Percentiles rank a stretch among this genome's conserved stretches.
These are phyloP conservation scores for Ectemnius lituratus DNA, from an alignment of 2,888 invertebrate species.

Conservation along the genomic window DNA sequence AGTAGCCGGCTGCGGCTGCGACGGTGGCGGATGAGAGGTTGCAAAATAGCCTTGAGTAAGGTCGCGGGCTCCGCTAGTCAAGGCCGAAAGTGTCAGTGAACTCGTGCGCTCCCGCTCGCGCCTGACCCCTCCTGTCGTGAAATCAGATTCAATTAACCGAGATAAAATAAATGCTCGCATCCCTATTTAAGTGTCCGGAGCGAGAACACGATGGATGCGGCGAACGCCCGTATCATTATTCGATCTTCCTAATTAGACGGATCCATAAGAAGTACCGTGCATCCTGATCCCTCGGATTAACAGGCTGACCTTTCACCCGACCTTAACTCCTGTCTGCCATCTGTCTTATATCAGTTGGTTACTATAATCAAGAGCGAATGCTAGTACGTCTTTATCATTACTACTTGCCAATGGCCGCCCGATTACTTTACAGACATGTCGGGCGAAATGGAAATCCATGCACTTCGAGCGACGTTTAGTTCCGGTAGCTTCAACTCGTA, in stretches of 20 bases:
- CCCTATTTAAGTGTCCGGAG: conserved; percentile 28
- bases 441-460: too few relatives aligned
- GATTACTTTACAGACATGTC: too few relatives aligned
- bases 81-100: conserved; percentile 54
- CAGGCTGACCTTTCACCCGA: conserved; percentile 1
- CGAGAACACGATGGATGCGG: not conserved
- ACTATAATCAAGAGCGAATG: too few relatives aligned
- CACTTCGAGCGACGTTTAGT: too few relatives aligned
- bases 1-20: conserved; percentile 2
- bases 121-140: conserved; percentile 23
- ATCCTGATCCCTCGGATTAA: not conserved
- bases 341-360: not conserved
- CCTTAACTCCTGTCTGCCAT: not conserved
- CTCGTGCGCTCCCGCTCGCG: conserved; percentile 26
- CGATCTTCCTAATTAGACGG: conserved; percentile 12
- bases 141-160: conserved; percentile 24
- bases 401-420: too few relatives aligned
- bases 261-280: conserved; percentile 3
- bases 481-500: too few relatives aligned
- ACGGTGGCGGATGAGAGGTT: conserved; percentile 32
- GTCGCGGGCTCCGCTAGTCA: conserved; percentile 47
- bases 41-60: conserved; percentile 61
- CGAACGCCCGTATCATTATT: conserved; percentile 6
- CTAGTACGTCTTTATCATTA: too few relatives aligned
- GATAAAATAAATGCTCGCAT: conserved; percentile 33